A percentile compares a stretch with the other conserved stretches of the same genome.
Evolutionary conservation across 2,113 vertebrate genomes (phyloP).

Genomic region (Ariopsis seemanni): DNA sequence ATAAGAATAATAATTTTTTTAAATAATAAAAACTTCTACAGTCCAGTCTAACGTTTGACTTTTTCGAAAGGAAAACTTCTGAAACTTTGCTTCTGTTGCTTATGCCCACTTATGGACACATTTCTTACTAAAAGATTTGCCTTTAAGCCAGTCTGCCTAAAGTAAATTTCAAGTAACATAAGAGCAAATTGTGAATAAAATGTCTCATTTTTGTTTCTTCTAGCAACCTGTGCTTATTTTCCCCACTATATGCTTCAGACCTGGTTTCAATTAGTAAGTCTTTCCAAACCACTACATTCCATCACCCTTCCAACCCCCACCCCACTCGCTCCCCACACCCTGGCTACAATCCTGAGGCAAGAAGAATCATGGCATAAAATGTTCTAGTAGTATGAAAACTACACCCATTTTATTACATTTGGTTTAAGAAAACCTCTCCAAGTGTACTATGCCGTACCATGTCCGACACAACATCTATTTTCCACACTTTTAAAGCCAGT

Average conservation of each 20-base stretch:
- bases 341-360: conserved; percentile 63
- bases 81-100: neutral
- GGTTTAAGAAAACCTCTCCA: neutral
- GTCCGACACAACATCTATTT: neutral
- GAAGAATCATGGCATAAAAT: conserved; percentile 57
- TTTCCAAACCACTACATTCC: conserved; percentile 84
- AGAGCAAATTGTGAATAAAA: conserved; percentile 46
- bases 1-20: neutral
- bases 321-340: conserved; percentile 60
- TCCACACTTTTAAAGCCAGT: conserved; percentile 1
- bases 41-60: neutral
- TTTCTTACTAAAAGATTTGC: neutral
- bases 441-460: neutral
- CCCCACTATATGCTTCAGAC: conserved; percentile 66
- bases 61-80: neutral
- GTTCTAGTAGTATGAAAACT: conserved; percentile 36
- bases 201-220: conserved; percentile 54
- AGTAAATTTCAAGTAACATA: neutral
- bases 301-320: conserved; percentile 65
- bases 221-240: conserved; percentile 54
- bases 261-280: conserved; percentile 83
- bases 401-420: conserved; percentile 22
- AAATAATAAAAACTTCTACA: neutral
- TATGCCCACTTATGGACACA: neutral
- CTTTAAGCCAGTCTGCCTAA: neutral